These are phyloP conservation scores for Stenodema calcarata DNA, from an alignment of 2,888 invertebrate species.

Conservation along the genomic window DNA sequence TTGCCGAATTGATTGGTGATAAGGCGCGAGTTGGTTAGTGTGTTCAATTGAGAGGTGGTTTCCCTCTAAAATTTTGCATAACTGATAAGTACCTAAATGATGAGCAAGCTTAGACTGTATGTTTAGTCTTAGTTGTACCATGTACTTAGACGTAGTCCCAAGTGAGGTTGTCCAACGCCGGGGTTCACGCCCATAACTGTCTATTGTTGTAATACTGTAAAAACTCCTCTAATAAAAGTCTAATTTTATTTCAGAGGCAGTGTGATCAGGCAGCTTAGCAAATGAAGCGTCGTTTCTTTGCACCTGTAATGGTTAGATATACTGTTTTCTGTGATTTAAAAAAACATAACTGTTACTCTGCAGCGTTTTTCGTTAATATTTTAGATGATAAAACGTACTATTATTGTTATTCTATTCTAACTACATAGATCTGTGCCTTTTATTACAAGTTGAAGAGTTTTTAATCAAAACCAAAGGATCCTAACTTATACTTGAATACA, in stretches of 20 bases:
- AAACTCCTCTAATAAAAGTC: not conserved
- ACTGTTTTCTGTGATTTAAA: constrained; percentile 16
- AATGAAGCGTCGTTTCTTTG: not conserved
- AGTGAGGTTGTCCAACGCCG: no score
- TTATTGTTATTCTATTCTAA: constrained; percentile 23
- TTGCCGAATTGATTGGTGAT: no score
- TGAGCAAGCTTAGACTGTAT: no score
- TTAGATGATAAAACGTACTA: not conserved
- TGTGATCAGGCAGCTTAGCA: not conserved
- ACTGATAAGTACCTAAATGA: no score
- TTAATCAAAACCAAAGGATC: constrained; percentile 22
- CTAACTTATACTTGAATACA: not conserved
- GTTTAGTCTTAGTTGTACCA: no score
- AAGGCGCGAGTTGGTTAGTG: no score
- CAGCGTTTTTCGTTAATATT: not conserved
- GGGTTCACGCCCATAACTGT: no score
- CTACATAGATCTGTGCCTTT: constrained; percentile 10
- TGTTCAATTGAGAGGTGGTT: no score
- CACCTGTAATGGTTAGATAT: not conserved
- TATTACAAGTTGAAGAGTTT: not conserved
- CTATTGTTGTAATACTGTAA: no score
- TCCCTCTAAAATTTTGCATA: no score
- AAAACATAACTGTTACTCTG: not conserved
- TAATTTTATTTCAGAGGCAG: not conserved
- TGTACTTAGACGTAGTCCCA: no score